Conservation (phyloP, 92 coral and sea anemone species). For the Siderastrea radians region DNA sequence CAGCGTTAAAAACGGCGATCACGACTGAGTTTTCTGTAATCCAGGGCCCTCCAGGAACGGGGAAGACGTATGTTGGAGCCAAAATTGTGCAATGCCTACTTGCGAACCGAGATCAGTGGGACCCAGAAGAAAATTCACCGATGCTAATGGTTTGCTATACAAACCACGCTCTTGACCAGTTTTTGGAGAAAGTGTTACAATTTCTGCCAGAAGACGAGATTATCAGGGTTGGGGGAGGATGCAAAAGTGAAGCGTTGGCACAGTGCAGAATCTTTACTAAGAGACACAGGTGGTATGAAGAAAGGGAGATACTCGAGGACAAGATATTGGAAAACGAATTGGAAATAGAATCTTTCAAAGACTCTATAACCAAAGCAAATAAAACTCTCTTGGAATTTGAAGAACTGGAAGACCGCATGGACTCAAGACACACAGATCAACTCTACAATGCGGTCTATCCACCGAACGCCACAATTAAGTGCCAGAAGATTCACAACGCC, state of each 20-base stretch:
- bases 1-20: slow-evolving; percentile 80
- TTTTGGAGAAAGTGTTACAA: slow-evolving; percentile 73
- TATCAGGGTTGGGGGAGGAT: slow-evolving; percentile 80
- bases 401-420: slow-evolving; percentile 32
- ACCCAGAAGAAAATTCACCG: slow-evolving; percentile 48
- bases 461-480: neutral
- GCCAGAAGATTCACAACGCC: neutral
- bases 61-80: slow-evolving; percentile 83
- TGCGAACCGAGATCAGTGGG: slow-evolving; percentile 39
- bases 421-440: slow-evolving; percentile 22
- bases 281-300: neutral
- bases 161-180: slow-evolving; percentile 86
- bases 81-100: slow-evolving; percentile 76
- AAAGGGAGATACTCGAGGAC: neutral
- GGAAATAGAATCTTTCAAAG: neutral
- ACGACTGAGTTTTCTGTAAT: slow-evolving; percentile 83
- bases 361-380: slow-evolving; percentile 6
- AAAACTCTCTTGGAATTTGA: neutral
- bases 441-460: slow-evolving; percentile 15
- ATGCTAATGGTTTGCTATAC: slow-evolving; percentile 90
- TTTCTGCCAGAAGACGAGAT: slow-evolving; percentile 51
- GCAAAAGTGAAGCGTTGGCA: slow-evolving; percentile 66
- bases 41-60: slow-evolving; percentile 93
- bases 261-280: slow-evolving; percentile 29
- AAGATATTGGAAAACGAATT: neutral